These are phyloP conservation scores for Molorchus minor DNA, from an alignment of 2,888 invertebrate species.

Conservation along the genomic window DNA sequence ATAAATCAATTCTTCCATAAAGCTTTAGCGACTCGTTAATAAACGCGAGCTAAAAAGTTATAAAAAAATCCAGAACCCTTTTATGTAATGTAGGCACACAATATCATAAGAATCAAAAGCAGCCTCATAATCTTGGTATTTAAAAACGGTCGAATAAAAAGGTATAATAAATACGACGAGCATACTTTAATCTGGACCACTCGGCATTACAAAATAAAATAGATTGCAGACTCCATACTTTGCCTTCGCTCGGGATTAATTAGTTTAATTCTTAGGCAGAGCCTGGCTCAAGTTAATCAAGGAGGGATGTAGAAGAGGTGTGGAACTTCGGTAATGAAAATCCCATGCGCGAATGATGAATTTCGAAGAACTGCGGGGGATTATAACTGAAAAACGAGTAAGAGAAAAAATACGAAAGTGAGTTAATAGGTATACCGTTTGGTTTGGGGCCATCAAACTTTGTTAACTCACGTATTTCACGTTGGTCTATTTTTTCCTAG, in stretches of 20 bases:
- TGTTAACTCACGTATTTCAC: too few species aligned
- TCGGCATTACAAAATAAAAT: slow-evolving; percentile 54
- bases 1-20: too few species aligned
- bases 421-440: too few species aligned
- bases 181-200: slow-evolving; percentile 49
- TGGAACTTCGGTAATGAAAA: slow-evolving; percentile 34
- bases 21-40: slow-evolving; percentile 15
- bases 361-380: too few species aligned
- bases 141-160: slow-evolving; percentile 34
- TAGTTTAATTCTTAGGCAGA: slow-evolving; percentile 56
- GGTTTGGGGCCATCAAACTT: too few species aligned
- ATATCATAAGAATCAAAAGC: slow-evolving; percentile 28
- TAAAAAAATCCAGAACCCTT: slow-evolving; percentile 16
- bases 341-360: slow-evolving; percentile 15
- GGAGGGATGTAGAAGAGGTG: slow-evolving; percentile 43
- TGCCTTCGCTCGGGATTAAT: slow-evolving; percentile 55
- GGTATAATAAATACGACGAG: slow-evolving; percentile 42
- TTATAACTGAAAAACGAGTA: too few species aligned
- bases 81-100: slow-evolving; percentile 14
- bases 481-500: too few species aligned
- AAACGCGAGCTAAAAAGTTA: slow-evolving; percentile 3
- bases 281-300: slow-evolving; percentile 45
- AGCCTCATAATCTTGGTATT: slow-evolving; percentile 29
- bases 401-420: too few species aligned
- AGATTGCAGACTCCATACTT: slow-evolving; percentile 52